Conservation (phyloP, 1,140 invertebrate species). For the Drosophila elegans region DNA sequence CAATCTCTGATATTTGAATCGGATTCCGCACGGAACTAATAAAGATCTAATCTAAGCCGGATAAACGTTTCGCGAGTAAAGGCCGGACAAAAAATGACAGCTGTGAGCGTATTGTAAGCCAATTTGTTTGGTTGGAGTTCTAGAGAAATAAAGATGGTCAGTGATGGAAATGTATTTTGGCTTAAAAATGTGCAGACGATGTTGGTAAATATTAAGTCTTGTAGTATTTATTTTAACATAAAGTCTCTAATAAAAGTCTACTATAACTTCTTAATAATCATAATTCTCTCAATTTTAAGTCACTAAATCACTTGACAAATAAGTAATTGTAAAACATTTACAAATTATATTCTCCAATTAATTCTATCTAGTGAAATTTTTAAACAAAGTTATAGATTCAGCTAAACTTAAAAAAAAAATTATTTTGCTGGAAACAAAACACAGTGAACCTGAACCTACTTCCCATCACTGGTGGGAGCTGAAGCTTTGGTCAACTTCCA, state of each 20-base stretch:
- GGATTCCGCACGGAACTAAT: conserved; percentile 8
- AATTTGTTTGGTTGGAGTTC: conserved; percentile 22
- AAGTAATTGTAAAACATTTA: no score
- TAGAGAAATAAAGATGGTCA: not conserved
- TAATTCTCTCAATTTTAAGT: no score
- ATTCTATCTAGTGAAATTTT: no score
- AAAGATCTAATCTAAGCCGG: conserved; percentile 50
- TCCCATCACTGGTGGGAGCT: conserved; percentile 2
- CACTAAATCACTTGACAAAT: no score
- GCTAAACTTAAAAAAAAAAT: no score
- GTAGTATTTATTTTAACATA: no score
- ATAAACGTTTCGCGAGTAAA: conserved; percentile 42
- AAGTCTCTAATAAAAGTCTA: no score
- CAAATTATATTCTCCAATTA: no score
- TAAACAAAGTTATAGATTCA: no score
- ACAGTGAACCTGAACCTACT: not conserved
- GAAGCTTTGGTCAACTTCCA: conserved; percentile 15
- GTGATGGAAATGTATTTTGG: not conserved
- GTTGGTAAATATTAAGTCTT: no score
- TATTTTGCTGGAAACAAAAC: not conserved
- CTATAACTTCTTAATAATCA: no score
- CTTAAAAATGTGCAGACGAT: not conserved
- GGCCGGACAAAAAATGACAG: not conserved
- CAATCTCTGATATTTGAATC: not conserved
- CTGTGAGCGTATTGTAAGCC: conserved; percentile 13